Evolutionary conservation across 2,888 invertebrate species (phyloP).

Genomic region (Xylota sylvarum): DNA sequence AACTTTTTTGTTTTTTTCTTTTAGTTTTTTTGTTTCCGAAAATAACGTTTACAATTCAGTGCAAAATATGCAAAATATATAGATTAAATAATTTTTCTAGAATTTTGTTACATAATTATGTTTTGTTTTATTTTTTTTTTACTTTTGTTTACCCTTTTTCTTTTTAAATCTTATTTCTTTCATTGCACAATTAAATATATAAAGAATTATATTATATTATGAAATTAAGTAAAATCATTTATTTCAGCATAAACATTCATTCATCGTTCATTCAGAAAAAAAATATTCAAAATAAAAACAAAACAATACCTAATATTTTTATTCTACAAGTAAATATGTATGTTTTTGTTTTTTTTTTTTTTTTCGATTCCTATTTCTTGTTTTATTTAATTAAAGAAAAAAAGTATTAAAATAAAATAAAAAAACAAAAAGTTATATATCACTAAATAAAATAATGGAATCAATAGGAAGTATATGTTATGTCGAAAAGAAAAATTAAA

Average conservation of each 20-base stretch:
- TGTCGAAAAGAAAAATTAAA: constrained; percentile 22
- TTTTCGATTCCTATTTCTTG: constrained; percentile 6
- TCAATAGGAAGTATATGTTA: constrained; percentile 43
- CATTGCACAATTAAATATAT: constrained; percentile 53
- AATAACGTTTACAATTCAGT: constrained; percentile 15
- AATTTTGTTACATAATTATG: constrained; percentile 31
- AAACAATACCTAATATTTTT: constrained; percentile 13
- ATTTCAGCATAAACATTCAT: constrained; percentile 45
- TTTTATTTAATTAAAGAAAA: background rate
- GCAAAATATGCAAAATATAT: constrained; percentile 54
- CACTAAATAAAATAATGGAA: constrained; percentile 46
- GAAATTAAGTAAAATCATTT: constrained; percentile 14
- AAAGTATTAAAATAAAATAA: background rate
- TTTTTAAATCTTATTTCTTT: constrained; percentile 31
- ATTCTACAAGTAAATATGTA: background rate
- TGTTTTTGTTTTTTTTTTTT: too few species aligned
- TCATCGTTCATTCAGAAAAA: constrained; percentile 35
- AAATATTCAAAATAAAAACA: too few species aligned
- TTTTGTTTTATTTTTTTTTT: background rate
- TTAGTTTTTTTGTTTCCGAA: constrained; percentile 24
- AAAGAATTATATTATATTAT: constrained; percentile 18
- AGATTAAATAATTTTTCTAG: constrained; percentile 38
- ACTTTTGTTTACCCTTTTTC: constrained; percentile 14
- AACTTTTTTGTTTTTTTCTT: constrained; percentile 1
- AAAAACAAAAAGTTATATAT: constrained; percentile 9